Conservation (phyloP, 2,888 invertebrate species). For the Achlya flavicornis region DNA sequence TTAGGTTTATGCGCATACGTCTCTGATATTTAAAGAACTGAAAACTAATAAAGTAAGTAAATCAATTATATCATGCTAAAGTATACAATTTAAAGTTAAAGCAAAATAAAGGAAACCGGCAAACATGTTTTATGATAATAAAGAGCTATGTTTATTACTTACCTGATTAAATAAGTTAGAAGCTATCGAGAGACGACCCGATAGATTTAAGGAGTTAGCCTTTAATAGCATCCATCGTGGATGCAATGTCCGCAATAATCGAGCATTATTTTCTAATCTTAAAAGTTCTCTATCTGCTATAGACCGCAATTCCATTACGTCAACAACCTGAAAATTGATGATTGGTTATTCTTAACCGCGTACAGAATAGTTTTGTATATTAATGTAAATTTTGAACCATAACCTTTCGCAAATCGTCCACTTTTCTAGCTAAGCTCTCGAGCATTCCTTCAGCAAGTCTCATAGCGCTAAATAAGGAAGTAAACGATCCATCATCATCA, state of each 20-base stretch:
- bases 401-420: constrained; percentile 73
- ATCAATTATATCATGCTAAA: too few species aligned
- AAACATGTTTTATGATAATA: too few species aligned
- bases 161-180: constrained; percentile 58
- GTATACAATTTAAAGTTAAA: too few species aligned
- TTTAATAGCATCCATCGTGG: constrained; percentile 71
- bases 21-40: too few species aligned
- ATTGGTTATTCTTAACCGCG: not conserved
- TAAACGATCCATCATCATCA: constrained; percentile 60
- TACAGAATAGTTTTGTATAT: not conserved
- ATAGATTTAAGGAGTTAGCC: constrained; percentile 60
- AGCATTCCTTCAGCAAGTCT: constrained; percentile 76
- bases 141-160: constrained; percentile 12
- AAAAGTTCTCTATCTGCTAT: constrained; percentile 69
- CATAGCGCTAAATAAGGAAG: constrained; percentile 62
- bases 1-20: too few species aligned
- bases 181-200: constrained; percentile 56
- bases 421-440: constrained; percentile 74
- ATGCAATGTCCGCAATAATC: constrained; percentile 53
- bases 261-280: constrained; percentile 62
- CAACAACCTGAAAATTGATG: constrained; percentile 61
- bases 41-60: too few species aligned
- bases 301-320: constrained; percentile 74
- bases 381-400: not conserved
- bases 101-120: too few species aligned